phyloP scores from a whole-genome alignment of 2,888 invertebrate species.

The Zeuzera pyrina region DNA sequence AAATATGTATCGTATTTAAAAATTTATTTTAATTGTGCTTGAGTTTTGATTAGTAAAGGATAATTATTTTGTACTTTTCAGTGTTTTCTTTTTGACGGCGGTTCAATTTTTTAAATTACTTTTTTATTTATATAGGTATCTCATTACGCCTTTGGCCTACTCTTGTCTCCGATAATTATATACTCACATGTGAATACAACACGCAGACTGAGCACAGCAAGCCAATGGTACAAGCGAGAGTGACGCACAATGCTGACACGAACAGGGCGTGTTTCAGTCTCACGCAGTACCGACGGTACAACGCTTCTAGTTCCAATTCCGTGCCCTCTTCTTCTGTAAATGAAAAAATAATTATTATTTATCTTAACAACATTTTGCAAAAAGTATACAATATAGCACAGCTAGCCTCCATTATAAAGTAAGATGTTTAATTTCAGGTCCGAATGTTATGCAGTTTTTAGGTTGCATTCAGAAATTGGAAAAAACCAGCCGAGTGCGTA shows the following conservation, averaged over 20 bases:
- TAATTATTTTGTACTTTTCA: too few relatives aligned
- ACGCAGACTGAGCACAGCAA: constrained; percentile 75
- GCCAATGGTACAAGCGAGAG: constrained; percentile 73
- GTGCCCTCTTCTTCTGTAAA: constrained; percentile 70
- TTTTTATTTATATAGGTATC: too few relatives aligned
- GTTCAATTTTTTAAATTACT: too few relatives aligned
- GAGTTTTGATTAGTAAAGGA: too few relatives aligned
- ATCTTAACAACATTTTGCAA: background rate
- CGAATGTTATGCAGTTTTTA: background rate
- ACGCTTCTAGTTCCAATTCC: constrained; percentile 77
- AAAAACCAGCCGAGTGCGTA: too few relatives aligned
- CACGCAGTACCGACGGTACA: constrained; percentile 81
- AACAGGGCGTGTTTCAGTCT: constrained; percentile 83
- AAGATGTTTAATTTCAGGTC: background rate
- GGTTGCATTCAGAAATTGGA: too few relatives aligned
- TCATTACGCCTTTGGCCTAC: too few relatives aligned
- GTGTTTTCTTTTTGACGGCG: too few relatives aligned
- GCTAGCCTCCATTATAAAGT: background rate
- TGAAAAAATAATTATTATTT: constrained; percentile 19
- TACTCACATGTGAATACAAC: constrained; percentile 72
- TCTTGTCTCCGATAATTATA: too few relatives aligned
- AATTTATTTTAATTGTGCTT: too few relatives aligned
- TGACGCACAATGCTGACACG: constrained; percentile 79
- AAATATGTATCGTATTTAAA: too few relatives aligned
- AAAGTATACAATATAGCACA: background rate